Conservation (phyloP, 2,797 vertebrate species). For the Chaenodraco wilsoni region DNA sequence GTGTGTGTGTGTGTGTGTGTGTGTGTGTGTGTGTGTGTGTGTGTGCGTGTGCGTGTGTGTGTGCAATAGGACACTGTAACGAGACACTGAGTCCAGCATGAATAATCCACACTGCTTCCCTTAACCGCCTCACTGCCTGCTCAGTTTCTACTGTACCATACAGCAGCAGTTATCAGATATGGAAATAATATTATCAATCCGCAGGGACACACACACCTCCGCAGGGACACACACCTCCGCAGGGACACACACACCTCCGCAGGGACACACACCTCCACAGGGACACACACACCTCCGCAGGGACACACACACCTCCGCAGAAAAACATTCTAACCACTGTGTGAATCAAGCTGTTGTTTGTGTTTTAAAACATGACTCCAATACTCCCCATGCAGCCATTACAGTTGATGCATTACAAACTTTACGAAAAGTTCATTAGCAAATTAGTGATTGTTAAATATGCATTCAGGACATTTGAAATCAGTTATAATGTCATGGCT, state of each 20-base stretch:
- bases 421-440: not conserved
- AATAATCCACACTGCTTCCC: slow-evolving; percentile 78
- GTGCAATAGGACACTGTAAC: slow-evolving; percentile 72
- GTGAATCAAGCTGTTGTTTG: too few relatives aligned
- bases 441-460: not conserved
- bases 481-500: not conserved
- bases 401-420: not conserved
- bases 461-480: not conserved
- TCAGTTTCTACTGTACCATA: slow-evolving; percentile 30
- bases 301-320: not conserved
- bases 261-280: too few relatives aligned
- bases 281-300: not conserved
- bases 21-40: slow-evolving; percentile 23
- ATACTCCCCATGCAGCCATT: not conserved
- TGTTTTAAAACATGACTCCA: not conserved
- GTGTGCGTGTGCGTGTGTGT: slow-evolving; percentile 8
- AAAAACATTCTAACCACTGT: too few relatives aligned
- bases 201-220: not conserved
- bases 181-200: slow-evolving; percentile 4
- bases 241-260: not conserved
- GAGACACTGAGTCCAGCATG: slow-evolving; percentile 67
- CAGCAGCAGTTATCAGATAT: not conserved
- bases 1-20: slow-evolving; percentile 1
- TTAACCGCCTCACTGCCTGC: slow-evolving; percentile 69
- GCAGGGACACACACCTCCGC: not conserved